Conservation (phyloP, 2,113 vertebrate species). For the Varanus komodoensis region DNA sequence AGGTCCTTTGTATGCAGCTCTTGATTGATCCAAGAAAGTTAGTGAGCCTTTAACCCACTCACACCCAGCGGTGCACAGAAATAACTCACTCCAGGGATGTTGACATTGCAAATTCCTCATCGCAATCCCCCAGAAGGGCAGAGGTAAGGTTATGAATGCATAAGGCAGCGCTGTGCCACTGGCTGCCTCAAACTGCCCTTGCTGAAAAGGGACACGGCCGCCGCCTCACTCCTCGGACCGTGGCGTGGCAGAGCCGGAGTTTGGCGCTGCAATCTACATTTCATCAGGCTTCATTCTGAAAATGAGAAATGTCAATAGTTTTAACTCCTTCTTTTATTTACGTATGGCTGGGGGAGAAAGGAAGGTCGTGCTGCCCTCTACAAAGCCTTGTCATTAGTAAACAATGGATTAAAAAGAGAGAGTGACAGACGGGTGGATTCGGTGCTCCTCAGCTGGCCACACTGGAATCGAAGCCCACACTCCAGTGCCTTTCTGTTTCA, state of each 20-base stretch:
- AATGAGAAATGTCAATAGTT: constrained; percentile 5
- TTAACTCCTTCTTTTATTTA: constrained; percentile 2
- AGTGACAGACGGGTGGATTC: not conserved
- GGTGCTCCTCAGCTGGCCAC: not conserved
- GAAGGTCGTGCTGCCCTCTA: not conserved
- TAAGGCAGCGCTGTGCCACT: not conserved
- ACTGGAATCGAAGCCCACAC: not conserved
- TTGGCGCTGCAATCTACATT: not conserved
- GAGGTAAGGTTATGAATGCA: constrained; percentile 32
- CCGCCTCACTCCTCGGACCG: not conserved
- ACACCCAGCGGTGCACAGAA: constrained; percentile 15
- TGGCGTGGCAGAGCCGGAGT: not conserved
- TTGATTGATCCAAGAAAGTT: constrained; percentile 27
- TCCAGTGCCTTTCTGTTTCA: not conserved
- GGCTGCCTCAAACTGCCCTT: not conserved
- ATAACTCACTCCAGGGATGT: constrained; percentile 12
- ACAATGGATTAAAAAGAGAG: constrained; percentile 12
- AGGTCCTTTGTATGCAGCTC: constrained; percentile 34
- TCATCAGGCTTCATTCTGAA: constrained; percentile 19
- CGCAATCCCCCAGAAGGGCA: not conserved
- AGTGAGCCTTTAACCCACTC: constrained; percentile 10
- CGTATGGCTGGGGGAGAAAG: not conserved
- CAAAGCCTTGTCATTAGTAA: not conserved
- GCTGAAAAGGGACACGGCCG: not conserved
- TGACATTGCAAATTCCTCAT: constrained; percentile 32